Evolutionary conservation across 2,888 invertebrate species (phyloP).

Genomic region (Perdita meconis): DNA sequence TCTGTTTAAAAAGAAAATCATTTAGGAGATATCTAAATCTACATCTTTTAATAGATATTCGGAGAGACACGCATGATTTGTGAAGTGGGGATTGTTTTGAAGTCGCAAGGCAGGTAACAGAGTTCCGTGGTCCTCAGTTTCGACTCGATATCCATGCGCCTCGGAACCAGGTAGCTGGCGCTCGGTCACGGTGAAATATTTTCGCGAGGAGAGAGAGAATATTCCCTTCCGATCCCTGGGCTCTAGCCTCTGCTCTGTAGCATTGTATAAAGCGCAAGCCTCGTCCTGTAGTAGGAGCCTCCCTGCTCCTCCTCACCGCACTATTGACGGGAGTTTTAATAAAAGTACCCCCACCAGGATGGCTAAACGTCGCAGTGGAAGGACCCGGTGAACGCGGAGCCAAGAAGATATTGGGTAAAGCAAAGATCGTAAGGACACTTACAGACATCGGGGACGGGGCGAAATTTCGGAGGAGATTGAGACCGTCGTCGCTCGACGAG

Average conservation of each 20-base stretch:
- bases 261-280: constrained; percentile 75
- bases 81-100: too few species aligned
- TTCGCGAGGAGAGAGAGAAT: not conserved
- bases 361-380: constrained; percentile 73
- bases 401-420: constrained; percentile 81
- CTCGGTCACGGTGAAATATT: constrained; percentile 15
- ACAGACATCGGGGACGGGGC: constrained; percentile 63
- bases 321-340: constrained; percentile 83
- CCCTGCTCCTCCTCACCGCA: constrained; percentile 76
- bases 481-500: constrained; percentile 17
- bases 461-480: constrained; percentile 64
- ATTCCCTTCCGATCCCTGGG: constrained; percentile 69
- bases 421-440: constrained; percentile 78
- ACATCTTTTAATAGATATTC: too few species aligned
- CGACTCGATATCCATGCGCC: not conserved
- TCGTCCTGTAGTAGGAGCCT: constrained; percentile 74
- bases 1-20: too few species aligned
- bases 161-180: constrained; percentile 9
- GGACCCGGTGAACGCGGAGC: constrained; percentile 71
- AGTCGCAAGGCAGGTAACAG: too few species aligned
- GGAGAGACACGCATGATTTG: too few species aligned
- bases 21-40: too few species aligned
- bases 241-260: constrained; percentile 69
- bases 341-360: constrained; percentile 82
- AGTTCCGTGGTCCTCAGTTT: not conserved